Conservation (phyloP, 2,888 invertebrate genomes). For the Acrobasis suavella region DNA sequence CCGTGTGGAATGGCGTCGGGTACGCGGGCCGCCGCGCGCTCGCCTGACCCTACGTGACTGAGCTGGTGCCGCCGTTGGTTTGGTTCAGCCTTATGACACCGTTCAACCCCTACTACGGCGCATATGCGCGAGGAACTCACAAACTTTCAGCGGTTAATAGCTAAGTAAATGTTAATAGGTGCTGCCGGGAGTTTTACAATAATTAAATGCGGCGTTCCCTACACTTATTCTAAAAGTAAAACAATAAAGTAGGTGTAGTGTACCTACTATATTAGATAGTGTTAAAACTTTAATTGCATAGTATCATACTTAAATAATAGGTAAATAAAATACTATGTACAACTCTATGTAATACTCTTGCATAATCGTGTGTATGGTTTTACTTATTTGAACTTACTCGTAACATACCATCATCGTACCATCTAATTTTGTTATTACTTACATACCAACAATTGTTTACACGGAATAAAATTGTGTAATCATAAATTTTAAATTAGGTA, state of each 20-base stretch:
- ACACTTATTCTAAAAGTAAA: not conserved
- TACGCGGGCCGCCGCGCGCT: constrained; percentile 38
- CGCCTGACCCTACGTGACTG: constrained; percentile 49
- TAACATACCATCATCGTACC: too few species aligned
- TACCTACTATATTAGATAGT: too few species aligned
- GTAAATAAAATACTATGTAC: too few species aligned
- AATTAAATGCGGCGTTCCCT: not conserved
- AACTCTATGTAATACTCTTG: too few species aligned
- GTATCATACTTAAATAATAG: too few species aligned
- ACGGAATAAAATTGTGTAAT: not conserved
- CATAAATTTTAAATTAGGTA: not conserved
- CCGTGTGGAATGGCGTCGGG: constrained; percentile 24
- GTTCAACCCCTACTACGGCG: constrained; percentile 38
- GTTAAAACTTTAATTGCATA: too few species aligned
- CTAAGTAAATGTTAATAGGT: constrained; percentile 12
- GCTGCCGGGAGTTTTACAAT: not conserved
- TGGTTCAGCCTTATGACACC: constrained; percentile 36
- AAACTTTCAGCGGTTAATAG: constrained; percentile 31
- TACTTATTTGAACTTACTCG: too few species aligned
- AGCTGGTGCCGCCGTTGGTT: constrained; percentile 28
- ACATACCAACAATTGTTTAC: not conserved
- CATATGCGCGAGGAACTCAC: constrained; percentile 35
- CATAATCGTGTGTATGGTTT: too few species aligned
- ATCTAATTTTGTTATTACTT: not conserved
- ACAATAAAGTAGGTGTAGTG: too few species aligned